A percentile compares a stretch with the other conserved stretches of the same genome.
phyloP scores from a whole-genome alignment of 1,140 invertebrate species.

The Brachystomella parvula region DNA sequence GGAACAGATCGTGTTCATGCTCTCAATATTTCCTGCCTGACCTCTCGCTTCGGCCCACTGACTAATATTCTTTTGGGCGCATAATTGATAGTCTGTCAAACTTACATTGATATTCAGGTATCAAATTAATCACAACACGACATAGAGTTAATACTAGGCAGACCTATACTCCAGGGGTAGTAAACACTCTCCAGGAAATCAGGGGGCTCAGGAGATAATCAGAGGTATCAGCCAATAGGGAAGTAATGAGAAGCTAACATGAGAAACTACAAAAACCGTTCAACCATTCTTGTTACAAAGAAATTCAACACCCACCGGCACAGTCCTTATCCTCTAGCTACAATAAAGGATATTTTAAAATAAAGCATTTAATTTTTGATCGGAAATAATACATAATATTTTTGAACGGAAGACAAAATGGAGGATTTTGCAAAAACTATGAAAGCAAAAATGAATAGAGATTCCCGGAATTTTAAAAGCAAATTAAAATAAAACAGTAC shows the following conservation, averaged over 20 bases:
- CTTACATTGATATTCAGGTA: constrained; percentile 10
- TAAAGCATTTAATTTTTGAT: not conserved
- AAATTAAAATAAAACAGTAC: not conserved
- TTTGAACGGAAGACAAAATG: not conserved
- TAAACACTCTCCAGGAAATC: too few species aligned
- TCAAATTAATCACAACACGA: constrained; percentile 16
- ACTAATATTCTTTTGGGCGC: not conserved
- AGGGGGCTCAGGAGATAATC: too few species aligned
- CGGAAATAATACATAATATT: not conserved
- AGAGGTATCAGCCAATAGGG: too few species aligned
- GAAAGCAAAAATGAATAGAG: not conserved
- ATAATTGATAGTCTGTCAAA: constrained; percentile 17
- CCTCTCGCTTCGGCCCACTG: not conserved
- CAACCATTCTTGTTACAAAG: too few species aligned
- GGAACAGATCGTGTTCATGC: not conserved
- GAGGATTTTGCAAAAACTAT: not conserved
- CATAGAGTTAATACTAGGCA: not conserved
- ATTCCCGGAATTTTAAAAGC: not conserved
- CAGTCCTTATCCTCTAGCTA: not conserved
- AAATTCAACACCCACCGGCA: too few species aligned
- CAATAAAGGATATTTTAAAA: not conserved
- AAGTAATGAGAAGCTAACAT: not conserved
- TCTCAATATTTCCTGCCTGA: not conserved
- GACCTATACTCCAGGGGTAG: too few species aligned
- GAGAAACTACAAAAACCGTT: not conserved